Base-by-base conservation (phyloP, 2,113 vertebrate species). In the Nothoprocta pentlandii region DNA sequence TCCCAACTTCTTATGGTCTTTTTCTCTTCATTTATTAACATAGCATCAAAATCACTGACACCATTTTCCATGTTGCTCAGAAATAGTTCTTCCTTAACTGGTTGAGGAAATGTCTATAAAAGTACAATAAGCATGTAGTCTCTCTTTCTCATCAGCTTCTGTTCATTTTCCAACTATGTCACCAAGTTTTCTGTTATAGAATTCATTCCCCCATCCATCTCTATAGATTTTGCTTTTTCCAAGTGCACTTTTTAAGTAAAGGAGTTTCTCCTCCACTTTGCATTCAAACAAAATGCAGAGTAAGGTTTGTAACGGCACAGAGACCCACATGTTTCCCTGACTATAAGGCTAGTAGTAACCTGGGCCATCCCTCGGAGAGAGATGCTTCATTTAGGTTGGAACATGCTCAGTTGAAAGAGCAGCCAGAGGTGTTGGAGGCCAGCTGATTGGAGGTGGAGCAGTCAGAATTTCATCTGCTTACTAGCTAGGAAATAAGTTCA, bases 1-100 rank as follows among this genome's bases (percentile, higher is more conserved):
- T 90, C 6, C 36, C 73, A 92, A 25, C 5, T 88, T 75, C 73
- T 78, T 68, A 56, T 13, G 54, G 23, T 64, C 39, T 61, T 79
- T 88, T 83, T 19, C 17, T 85, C 75, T 92, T 51, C 68, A 71
- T 81, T 88, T 90, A 92, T 83, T 83, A 64, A 9, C 34, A 42
- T 30, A 78, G 5, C 10, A 20, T 26, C 51, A 83, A 82, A 78
- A 32, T 47, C 63, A 80, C 34, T 70, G n/a, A 30, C 19, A 67
- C n/a, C 64, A 19, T 84, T 78, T 42, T 80, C 46, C 36, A 12
- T 64, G 3, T 68, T 93, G n/a, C 51, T 86, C 53, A n/a, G 34
- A 19, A 84, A 19, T 78, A 78, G 46, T 36, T 77, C 2, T 67
- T 30, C 34, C 17, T 90, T 77, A 28, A 19, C 44, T 73, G 53